Evolutionary conservation across 2,797 vertebrate genomes (phyloP).

Genomic region (Enteromius afrohamiltoni): DNA sequence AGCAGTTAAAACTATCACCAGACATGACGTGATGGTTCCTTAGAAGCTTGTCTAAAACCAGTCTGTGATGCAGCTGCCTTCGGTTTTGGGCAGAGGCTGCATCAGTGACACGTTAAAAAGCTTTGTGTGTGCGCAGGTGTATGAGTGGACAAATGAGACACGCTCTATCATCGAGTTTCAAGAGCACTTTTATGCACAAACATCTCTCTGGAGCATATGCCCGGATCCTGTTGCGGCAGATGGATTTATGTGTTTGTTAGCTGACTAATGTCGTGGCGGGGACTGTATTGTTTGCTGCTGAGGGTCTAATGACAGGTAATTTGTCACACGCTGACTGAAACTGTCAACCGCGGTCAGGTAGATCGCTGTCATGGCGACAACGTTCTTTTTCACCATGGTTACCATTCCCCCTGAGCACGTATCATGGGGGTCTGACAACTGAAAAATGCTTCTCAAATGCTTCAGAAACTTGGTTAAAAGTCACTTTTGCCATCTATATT

Average conservation of each 20-base stretch:
- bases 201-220: slow-evolving; percentile 40
- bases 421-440: slow-evolving; percentile 29
- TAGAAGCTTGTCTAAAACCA: not conserved
- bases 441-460: slow-evolving; percentile 6
- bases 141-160: slow-evolving; percentile 17
- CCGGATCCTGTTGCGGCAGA: slow-evolving; percentile 26
- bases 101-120: not conserved
- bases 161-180: slow-evolving; percentile 44
- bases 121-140: not conserved
- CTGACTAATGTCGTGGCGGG: slow-evolving; percentile 43
- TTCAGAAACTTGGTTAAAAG: slow-evolving; percentile 23
- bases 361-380: slow-evolving; percentile 55
- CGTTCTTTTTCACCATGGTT: slow-evolving; percentile 24
- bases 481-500: slow-evolving; percentile 4
- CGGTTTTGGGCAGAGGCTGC: not conserved
- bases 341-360: slow-evolving; percentile 55
- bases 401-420: not conserved
- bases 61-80: not conserved
- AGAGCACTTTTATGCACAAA: slow-evolving; percentile 41
- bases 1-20: not conserved
- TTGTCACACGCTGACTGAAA: slow-evolving; percentile 62
- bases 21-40: not conserved
- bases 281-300: slow-evolving; percentile 55
- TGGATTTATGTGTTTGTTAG: slow-evolving; percentile 56
- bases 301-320: slow-evolving; percentile 60